phyloP scores from a whole-genome alignment of 2,888 invertebrate genomes.

The Pristionchus mayeri region DNA sequence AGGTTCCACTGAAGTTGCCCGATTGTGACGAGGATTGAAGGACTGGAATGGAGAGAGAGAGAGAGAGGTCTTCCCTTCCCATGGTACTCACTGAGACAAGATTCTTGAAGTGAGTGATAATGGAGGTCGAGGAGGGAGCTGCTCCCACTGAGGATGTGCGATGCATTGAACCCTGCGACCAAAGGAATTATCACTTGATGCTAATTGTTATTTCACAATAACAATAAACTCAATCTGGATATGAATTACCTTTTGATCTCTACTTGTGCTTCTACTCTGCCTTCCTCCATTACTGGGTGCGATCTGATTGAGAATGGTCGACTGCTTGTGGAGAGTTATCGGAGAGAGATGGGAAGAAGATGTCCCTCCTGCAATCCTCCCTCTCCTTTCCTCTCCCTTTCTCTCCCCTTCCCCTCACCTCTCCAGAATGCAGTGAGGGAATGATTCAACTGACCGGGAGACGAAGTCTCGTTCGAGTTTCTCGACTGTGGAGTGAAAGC shows the following conservation, averaged over 20 bases:
- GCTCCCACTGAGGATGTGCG: conserved; percentile 65
- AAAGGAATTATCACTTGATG: neutral
- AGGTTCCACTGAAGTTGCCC: conserved; percentile 28
- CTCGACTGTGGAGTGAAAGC: conserved; percentile 40
- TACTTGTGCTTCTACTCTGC: conserved; percentile 37
- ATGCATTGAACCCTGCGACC: conserved; percentile 55
- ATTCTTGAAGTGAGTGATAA: conserved; percentile 71
- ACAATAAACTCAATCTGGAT: too few species aligned
- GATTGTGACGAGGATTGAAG: conserved; percentile 30
- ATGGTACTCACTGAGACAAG: conserved; percentile 36
- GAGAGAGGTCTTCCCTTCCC: neutral
- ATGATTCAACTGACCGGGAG: conserved; percentile 1
- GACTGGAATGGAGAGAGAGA: conserved; percentile 8
- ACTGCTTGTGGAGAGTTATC: conserved; percentile 13
- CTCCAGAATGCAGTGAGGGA: neutral
- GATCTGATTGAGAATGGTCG: neutral
- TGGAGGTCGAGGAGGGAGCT: conserved; percentile 58
- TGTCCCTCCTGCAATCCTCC: conserved; percentile 22
- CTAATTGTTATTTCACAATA: neutral
- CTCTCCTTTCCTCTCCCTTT: neutral
- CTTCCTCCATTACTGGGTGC: conserved; percentile 39
- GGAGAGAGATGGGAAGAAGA: conserved; percentile 45
- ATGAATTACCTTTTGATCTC: conserved; percentile 36
- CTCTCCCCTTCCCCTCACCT: neutral
- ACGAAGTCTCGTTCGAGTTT: conserved; percentile 38